Percentiles rank a stretch among this genome's conserved stretches.
Conservation (phyloP, 2,113 vertebrate species). For the Hemibagrus wyckioides region DNA sequence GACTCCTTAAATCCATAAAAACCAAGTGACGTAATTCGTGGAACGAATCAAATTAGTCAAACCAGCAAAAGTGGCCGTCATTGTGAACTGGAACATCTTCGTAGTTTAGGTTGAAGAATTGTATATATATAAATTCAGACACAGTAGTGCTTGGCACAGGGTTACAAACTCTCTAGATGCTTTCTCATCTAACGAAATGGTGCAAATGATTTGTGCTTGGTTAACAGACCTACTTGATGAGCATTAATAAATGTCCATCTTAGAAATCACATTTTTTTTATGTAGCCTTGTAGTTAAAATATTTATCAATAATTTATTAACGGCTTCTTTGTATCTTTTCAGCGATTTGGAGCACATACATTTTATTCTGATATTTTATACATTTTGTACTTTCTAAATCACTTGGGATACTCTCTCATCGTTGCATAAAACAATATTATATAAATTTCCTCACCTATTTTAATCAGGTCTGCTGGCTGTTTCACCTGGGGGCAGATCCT, state of each 20-base stretch:
- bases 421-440: not conserved
- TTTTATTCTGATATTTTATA: not conserved
- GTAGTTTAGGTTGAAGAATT: slow-evolving; percentile 40
- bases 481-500: slow-evolving; percentile 54
- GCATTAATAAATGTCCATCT: not conserved
- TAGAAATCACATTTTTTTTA: not conserved
- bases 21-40: slow-evolving; percentile 52
- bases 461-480: slow-evolving; percentile 52
- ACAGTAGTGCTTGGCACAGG: not conserved
- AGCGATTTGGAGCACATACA: not conserved
- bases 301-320: not conserved
- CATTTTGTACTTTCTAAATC: not conserved
- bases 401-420: not conserved
- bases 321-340: not conserved
- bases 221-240: not conserved
- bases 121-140: not conserved
- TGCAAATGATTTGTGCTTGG: not conserved
- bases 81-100: slow-evolving; percentile 49
- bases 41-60: slow-evolving; percentile 59
- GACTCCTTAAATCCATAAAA: slow-evolving; percentile 44
- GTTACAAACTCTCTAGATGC: not conserved
- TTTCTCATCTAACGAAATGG: not conserved
- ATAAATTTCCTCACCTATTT: slow-evolving; percentile 18
- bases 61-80: slow-evolving; percentile 53
- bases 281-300: not conserved